Evolutionary conservation across 2,797 vertebrate species (phyloP), one percentile per base, ranked within the genome.

Genomic region (Nyctalus aviator): DNA sequence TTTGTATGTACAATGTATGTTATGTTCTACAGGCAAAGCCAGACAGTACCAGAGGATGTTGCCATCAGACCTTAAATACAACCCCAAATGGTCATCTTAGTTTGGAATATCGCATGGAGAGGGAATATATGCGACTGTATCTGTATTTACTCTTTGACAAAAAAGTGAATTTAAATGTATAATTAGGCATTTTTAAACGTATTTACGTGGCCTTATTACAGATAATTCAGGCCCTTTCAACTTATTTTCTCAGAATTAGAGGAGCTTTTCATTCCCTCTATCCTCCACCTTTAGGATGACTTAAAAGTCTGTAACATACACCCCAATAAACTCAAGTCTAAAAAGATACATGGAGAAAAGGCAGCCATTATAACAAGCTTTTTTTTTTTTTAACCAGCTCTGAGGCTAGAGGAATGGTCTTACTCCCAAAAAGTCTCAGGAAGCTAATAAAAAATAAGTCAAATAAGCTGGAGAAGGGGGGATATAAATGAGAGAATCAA

Each of bases 161-260:
- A 90, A 90, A 89, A 76, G 79, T 72, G 18, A 72, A 77, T 77
- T 71, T 69, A 79, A 69, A 68, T 84, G 46, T 66, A 21, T 76
- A 79, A 73, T 62, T 84, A 87, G 68, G n/a, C 41, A 68, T 76
- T 68, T 77, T 72, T 71, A 37, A 84, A 92, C 32, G n/a, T 55
- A 27, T 73, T 72, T 88, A 84, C 32, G 3, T 32, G 88, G 30
- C 23, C 78, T 92, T 37, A 25, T 18, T 27, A 82, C 73, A 82
- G 14, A 92, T 20, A 91, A 72, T 76, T 15, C 14, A 71, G 62
- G 12, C 10, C 35, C 23, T 25, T 88, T 79, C 32, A 48, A 59
- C 55, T 92, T 46, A 50, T 68, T 91, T 79, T 72, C 75, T 7
- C n/a, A 79, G 50, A 88, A 46, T n/a, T 88, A 0, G 35, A 79